A percentile compares a stretch with the other conserved stretches of the same genome.
Evolutionary conservation across 2,888 invertebrate genomes (phyloP).

Genomic region (Apotomis capreana): DNA sequence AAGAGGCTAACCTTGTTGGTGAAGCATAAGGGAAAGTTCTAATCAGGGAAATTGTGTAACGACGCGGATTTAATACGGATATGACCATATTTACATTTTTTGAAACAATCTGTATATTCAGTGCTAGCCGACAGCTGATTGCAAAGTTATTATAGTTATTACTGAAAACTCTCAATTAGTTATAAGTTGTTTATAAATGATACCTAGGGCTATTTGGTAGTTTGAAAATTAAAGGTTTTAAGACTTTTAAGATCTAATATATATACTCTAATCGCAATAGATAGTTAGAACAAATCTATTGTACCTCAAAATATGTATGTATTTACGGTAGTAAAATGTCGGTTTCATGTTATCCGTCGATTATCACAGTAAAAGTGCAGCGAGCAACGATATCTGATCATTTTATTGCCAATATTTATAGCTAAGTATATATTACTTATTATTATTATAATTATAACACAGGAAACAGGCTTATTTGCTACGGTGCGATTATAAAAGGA

Average conservation of each 20-base stretch:
- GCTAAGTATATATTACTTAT: background rate
- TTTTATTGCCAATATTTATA: background rate
- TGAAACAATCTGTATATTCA: too few relatives aligned
- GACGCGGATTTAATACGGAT: background rate
- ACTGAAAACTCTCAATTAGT: too few relatives aligned
- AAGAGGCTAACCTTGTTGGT: conserved; percentile 42
- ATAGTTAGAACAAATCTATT: too few relatives aligned
- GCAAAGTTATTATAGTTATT: too few relatives aligned
- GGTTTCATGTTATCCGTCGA: background rate
- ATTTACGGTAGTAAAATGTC: background rate
- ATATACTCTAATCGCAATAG: too few relatives aligned
- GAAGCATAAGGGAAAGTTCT: conserved; percentile 7
- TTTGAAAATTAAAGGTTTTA: too few relatives aligned
- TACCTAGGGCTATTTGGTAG: too few relatives aligned
- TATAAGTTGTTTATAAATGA: too few relatives aligned
- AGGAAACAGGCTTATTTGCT: conserved; percentile 9
- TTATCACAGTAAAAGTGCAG: background rate
- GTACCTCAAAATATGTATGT: too few relatives aligned
- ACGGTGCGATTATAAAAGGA: conserved; percentile 11
- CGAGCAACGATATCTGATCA: background rate
- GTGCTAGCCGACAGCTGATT: too few relatives aligned
- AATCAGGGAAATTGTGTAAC: conserved; percentile 13
- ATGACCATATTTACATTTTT: background rate
- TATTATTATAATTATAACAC: background rate
- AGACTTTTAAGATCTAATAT: too few relatives aligned